Base-by-base conservation (phyloP, 2,797 vertebrate genomes). In the Myripristis jacobus region DNA sequence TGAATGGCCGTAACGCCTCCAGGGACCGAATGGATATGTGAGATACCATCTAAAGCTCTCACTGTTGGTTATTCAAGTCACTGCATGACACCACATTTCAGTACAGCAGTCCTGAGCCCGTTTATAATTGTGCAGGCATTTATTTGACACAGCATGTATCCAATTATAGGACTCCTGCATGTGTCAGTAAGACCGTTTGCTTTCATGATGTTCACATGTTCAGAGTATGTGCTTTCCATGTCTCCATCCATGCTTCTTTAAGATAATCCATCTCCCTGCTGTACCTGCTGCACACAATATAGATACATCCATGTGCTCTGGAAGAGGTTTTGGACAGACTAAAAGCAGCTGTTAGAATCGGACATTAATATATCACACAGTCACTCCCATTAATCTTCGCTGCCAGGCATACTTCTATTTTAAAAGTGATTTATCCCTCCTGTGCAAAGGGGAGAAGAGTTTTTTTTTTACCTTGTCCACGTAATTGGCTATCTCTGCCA, bases 401-500 rank as follows among this genome's bases (percentile, higher is more conserved):
- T 87, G 85, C 69, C 86, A 84, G 83, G 71, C 29, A 76, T 79
- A 85, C 77, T 90, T 86, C 79, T 89, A 87, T 91, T 90, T 87
- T 65, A 89, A 81, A 71, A 73, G 73, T 82, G 85, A 91, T 91
- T 88, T 86, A 88, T 91, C 58, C 81, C 79, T 66, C 50, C 66
- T 67, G 71, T 58, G 79, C 79, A 75, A 59, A 55, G 58, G 58
- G 73, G 62, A 72, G 66, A 77, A 34, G 63, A 81, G 75, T 57
- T 74, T 81, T 81, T 57, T 74, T 81, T 81, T 95, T 94, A 99
- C 98, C 97, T 98, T 99, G 89, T 99, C 98, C 58, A 97, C 97
- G 5, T 98, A 97, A 93, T 99, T 99, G 73, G 96, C 97, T 29
- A 99, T 98, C 93, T 99, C 98, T 87, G 96, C 96, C 87, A 99